These are phyloP conservation scores for Selenia dentaria DNA, from an alignment of 2,888 invertebrate species.

Conservation along the genomic window DNA sequence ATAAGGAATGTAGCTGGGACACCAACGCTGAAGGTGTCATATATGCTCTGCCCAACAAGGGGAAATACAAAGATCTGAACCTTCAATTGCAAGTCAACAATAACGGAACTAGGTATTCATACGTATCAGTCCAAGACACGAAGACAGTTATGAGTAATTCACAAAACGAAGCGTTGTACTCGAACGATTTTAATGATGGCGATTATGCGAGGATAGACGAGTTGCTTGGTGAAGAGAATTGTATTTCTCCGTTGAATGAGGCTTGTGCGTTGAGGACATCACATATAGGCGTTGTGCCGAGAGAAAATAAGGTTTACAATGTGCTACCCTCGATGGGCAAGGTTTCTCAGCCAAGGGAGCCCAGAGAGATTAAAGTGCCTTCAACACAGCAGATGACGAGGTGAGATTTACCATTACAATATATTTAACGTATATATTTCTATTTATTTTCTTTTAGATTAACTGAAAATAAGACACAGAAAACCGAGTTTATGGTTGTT, in stretches of 20 bases:
- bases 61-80: constrained; percentile 78
- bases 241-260: constrained; percentile 72
- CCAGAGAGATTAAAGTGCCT: constrained; percentile 69
- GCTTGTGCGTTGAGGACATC: constrained; percentile 64
- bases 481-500: too few relatives aligned
- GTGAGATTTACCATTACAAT: constrained; percentile 52
- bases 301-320: constrained; percentile 62
- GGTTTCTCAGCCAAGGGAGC: constrained; percentile 66
- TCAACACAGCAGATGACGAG: constrained; percentile 48
- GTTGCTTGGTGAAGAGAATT: constrained; percentile 71
- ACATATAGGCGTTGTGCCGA: constrained; percentile 63
- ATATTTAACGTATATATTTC: too few relatives aligned
- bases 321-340: constrained; percentile 75
- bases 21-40: constrained; percentile 82
- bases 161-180: constrained; percentile 74
- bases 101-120: constrained; percentile 76
- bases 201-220: constrained; percentile 79
- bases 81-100: constrained; percentile 78
- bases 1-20: constrained; percentile 85
- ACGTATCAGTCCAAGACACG: constrained; percentile 76
- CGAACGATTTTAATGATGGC: constrained; percentile 70
- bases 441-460: too few relatives aligned
- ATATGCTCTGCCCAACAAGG: constrained; percentile 79
- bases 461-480: too few relatives aligned
- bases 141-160: constrained; percentile 78